Evolutionary conservation across 1,140 invertebrate species (phyloP), one percentile per base, ranked within the genome.

Genomic region (Calephelis virginiensis): DNA sequence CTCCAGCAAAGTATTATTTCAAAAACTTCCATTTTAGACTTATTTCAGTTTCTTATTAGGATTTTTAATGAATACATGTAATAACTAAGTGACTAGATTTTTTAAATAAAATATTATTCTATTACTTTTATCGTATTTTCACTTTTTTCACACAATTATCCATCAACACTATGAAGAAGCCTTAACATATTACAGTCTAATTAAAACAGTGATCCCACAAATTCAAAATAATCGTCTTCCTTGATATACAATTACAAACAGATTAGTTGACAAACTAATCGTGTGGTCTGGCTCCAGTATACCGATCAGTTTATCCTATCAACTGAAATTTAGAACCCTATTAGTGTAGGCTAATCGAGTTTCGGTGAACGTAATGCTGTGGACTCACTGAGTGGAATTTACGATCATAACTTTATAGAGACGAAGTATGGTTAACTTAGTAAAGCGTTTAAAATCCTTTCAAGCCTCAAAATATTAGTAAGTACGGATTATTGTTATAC

Each of bases 281-380:
- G 49, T 53, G 49, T 53, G 49, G 49, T 53, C 8, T 13, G 49
- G 49, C 49, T 8, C 14, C 5, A 53, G 49, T 53, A 10, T 53
- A 53, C 49, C 49, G 49, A 53, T 53, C 49, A 17, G 49, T 53
- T 53, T 53, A 53, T 53, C 49, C 13, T 53, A 53, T 53, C 49
- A 28, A 53, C 49, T 53, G 49, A 53, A 53, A 53, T 53, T 53
- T 53, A 50, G n/a, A 64, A 14, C 49, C 63, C 63, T 48, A 64
- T 64, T 64, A 64, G 63, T 37, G 28, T 10, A 40, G 63, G 49
- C 63, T 64, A 64, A 64, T 64, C 49, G 49, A 64, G 63, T 64
- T 64, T 64, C 17, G 10, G 50, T 28, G 17, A 11, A 56, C 50
- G 49, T 45, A 64, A 53, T 43, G 63, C 49, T 28, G 0, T 28